Evolutionary conservation across 2,888 invertebrate species (phyloP), one percentile per base, ranked within the genome.

Genomic region (Xylophagus ater): DNA sequence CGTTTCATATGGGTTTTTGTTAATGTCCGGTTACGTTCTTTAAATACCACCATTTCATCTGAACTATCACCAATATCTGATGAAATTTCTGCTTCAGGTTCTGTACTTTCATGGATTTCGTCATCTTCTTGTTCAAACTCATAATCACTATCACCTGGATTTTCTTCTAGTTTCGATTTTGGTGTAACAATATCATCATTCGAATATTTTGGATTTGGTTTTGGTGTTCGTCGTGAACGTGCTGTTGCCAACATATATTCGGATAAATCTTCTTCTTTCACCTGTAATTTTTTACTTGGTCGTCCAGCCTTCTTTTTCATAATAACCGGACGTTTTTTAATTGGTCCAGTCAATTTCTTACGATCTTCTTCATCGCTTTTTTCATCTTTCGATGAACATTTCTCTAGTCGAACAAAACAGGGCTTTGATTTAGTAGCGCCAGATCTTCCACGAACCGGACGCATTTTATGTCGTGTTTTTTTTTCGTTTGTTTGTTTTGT

Each of bases 171-270:
- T 18, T 26, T 31, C 14, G 20, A 28, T 21, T 25, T 14, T 3
- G 32, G 29, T n/a, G 60, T 58, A 1, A 65, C 55, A 31, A 63
- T 48, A 41, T 62, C 59, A 3, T 61, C 61, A 47, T 62, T 62
- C 6, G 56, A 49, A 43, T 65, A 65, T 45, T 60, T 64, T 0
- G 63, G 64, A 55, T 65, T 65, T 26, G 65, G 65, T 44, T 65
- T 65, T 12, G 64, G 64, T 8, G 64, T 63, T 23, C 65, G 57
- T 35, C 60, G 51, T 2, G 64, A 55, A 10, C 64, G 32, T 10
- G 44, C 42, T 13, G 42, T 40, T 3, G 37, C 42, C 28, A 42
- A 35, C 37, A 35, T 37, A 35, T 42, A 42, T 13, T 36, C 36
- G 9, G 42, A 40, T n/a, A 42, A 21, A 35, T 45, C 45, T 21